A percentile compares a stretch with the other conserved stretches of the same genome.
Evolutionary conservation across 2,113 vertebrate species (phyloP).

Genomic region (Peromyscus polionotus): DNA sequence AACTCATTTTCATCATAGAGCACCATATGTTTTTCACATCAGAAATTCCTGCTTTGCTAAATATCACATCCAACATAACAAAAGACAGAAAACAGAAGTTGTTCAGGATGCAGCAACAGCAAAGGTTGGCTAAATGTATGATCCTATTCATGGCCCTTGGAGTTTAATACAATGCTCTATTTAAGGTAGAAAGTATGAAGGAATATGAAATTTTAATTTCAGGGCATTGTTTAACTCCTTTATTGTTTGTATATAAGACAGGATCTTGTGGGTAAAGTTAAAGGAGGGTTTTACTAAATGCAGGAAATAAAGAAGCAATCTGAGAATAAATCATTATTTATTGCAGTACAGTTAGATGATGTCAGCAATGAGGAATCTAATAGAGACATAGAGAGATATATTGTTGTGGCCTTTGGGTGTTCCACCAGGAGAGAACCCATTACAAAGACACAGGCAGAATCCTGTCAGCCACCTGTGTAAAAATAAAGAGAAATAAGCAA

Average conservation of each 20-base stretch:
- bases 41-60: constrained; percentile 51
- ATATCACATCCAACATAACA: background rate
- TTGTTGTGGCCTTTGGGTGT: background rate
- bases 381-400: background rate
- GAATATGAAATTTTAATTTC: background rate
- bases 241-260: background rate
- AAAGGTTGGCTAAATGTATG: background rate
- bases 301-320: background rate
- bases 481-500: background rate
- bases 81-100: background rate
- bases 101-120: background rate
- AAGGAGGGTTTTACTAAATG: background rate
- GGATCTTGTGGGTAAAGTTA: background rate
- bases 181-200: background rate
- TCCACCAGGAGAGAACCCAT: background rate
- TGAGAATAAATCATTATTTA: background rate
- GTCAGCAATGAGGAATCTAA: background rate
- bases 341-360: background rate
- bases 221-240: background rate
- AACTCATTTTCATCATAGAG: constrained; percentile 12
- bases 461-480: background rate
- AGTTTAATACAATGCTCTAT: background rate
- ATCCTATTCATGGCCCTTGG: background rate
- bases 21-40: constrained; percentile 73
- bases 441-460: background rate